Percentiles rank a stretch among this genome's conserved stretches.
Conservation (phyloP, 2,888 invertebrate genomes). For the Theretra japonica region DNA sequence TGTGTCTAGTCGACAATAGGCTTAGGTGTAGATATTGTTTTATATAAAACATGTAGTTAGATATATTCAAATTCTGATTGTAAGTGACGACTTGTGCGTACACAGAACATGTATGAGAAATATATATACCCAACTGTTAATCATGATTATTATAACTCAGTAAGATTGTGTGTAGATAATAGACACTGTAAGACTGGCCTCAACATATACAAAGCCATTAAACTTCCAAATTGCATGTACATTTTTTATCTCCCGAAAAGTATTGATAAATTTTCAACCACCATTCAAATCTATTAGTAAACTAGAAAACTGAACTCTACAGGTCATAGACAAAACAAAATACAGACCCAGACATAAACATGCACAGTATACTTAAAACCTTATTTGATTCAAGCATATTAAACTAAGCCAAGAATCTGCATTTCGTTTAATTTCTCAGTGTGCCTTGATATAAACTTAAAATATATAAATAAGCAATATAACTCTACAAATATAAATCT, state of each 20-base stretch:
- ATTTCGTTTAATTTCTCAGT: not conserved
- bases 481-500: not conserved
- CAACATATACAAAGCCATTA: too few species aligned
- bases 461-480: not conserved
- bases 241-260: not conserved
- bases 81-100: slow-evolving; percentile 25
- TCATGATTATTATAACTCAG: too few species aligned
- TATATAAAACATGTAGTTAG: slow-evolving; percentile 80
- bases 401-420: not conserved
- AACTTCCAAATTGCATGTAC: not conserved
- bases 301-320: not conserved
- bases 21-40: slow-evolving; percentile 80
- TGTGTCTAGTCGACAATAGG: slow-evolving; percentile 67
- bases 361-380: not conserved
- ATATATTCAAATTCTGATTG: slow-evolving; percentile 73
- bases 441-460: not conserved
- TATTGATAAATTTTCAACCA: not conserved
- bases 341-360: not conserved
- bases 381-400: not conserved
- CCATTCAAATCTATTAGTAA: not conserved
- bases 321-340: not conserved
- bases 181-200: not conserved
- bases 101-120: slow-evolving; percentile 40
- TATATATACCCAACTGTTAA: not conserved
- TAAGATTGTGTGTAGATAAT: not conserved